A percentile compares a stretch with the other conserved stretches of the same genome.
Evolutionary conservation across 2,113 vertebrate species (phyloP).

Genomic region (Australoheros scitulus): DNA sequence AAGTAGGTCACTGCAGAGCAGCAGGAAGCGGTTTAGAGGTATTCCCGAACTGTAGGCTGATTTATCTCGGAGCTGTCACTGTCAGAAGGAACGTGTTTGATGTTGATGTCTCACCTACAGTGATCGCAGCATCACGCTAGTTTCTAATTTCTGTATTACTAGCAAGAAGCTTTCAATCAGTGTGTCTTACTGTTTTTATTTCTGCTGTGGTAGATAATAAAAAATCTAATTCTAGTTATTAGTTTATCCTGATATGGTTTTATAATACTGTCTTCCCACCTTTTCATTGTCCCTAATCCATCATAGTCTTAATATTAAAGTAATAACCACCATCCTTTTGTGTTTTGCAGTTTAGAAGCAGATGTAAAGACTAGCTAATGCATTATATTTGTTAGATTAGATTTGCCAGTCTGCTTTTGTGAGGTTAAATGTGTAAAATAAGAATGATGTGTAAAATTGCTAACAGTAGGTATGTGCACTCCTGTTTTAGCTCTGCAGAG

Average conservation of each 20-base stretch:
- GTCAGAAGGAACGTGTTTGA: constrained; percentile 35
- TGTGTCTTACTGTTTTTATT: not conserved
- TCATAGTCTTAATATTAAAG: not conserved
- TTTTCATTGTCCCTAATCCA: not conserved
- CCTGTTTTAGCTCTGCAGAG: not conserved
- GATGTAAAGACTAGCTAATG: not conserved
- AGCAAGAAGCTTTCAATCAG: not conserved
- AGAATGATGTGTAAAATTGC: not conserved
- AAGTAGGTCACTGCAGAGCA: constrained; percentile 59
- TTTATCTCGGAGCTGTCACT: constrained; percentile 29
- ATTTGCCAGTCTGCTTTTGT: not conserved
- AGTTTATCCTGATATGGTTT: not conserved
- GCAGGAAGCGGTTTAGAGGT: constrained; percentile 39
- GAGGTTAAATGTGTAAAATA: not conserved
- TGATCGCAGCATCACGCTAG: not conserved
- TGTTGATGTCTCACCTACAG: constrained; percentile 8
- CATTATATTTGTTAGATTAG: not conserved
- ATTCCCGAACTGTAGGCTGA: constrained; percentile 31
- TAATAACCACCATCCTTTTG: not conserved
- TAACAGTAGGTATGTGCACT: not conserved
- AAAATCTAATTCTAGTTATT: not conserved
- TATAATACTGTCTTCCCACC: not conserved
- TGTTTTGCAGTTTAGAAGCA: not conserved
- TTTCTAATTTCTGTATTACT: not conserved
- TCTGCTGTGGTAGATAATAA: not conserved